Evolutionary conservation across 2,113 vertebrate genomes (phyloP).

Genomic region (Oreotragus oreotragus): DNA sequence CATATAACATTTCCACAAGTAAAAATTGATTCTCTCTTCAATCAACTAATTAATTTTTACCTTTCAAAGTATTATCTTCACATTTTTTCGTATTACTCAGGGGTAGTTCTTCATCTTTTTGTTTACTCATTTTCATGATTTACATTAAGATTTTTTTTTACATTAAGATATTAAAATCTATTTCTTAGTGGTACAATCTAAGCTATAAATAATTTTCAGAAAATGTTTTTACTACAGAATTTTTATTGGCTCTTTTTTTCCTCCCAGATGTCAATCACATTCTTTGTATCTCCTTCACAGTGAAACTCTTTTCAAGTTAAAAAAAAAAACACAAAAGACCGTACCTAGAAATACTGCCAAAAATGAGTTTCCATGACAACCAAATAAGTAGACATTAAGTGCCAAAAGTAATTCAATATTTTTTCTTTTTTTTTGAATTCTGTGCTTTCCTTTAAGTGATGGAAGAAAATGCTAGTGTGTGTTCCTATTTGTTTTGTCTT

Average conservation of each 20-base stretch:
- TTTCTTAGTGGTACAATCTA: neutral
- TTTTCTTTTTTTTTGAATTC: neutral
- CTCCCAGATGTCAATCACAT: neutral
- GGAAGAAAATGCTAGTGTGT: neutral
- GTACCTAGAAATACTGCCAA: conserved; percentile 21
- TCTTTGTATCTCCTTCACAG: neutral
- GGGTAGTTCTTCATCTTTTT: neutral
- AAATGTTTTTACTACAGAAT: neutral
- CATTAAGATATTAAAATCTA: neutral
- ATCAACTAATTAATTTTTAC: neutral
- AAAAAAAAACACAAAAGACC: neutral
- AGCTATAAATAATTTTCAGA: conserved; percentile 1
- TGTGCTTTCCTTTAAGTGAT: neutral
- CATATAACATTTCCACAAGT: neutral
- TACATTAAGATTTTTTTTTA: neutral
- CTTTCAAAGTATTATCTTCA: neutral
- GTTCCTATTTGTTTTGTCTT: neutral
- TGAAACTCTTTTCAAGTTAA: neutral
- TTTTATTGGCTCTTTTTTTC: neutral
- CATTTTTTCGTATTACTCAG: neutral
- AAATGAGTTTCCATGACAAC: conserved; percentile 9
- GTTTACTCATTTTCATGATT: neutral
- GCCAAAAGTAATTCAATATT: neutral
- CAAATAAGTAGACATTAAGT: neutral
- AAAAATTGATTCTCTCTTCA: neutral